Evolutionary conservation across 1,140 invertebrate genomes (phyloP).

Genomic region (Pachypeltis micranthus): DNA sequence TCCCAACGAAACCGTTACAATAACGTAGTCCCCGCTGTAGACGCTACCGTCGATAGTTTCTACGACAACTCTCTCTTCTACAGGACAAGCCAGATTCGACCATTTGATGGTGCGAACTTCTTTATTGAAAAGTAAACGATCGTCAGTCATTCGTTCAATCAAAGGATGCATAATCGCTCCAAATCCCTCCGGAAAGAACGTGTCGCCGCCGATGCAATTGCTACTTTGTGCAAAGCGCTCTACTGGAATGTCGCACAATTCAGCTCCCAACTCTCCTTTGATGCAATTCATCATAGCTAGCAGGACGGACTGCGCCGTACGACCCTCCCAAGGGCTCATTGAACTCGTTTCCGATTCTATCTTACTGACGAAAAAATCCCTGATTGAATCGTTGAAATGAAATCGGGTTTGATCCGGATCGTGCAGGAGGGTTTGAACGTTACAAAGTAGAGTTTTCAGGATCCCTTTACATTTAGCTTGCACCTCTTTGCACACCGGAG

Average conservation of each 20-base stretch:
- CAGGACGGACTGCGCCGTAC: background rate
- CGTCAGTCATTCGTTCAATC: conserved; percentile 44
- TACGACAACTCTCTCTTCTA: conserved; percentile 26
- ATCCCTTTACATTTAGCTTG: background rate
- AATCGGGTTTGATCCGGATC: background rate
- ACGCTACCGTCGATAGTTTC: conserved; percentile 43
- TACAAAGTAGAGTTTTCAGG: background rate
- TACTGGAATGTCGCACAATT: conserved; percentile 17
- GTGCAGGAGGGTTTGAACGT: background rate
- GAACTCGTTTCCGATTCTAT: background rate
- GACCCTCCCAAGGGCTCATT: background rate
- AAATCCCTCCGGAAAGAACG: conserved; percentile 48
- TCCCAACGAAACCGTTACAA: conserved; percentile 69
- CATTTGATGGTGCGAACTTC: conserved; percentile 48
- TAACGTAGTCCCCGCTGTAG: conserved; percentile 62
- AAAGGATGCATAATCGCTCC: conserved; percentile 50
- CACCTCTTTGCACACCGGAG: background rate
- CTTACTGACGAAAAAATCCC: background rate
- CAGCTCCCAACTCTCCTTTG: conserved; percentile 17
- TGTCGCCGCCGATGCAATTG: conserved; percentile 40
- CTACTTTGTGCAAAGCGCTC: background rate
- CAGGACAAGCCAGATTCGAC: conserved; percentile 35
- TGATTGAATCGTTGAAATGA: conserved; percentile 4
- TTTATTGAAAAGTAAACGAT: conserved; percentile 44
- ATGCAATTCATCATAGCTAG: background rate